Conservation (phyloP, 1,140 invertebrate species). For the Polypedilum pembai region DNA sequence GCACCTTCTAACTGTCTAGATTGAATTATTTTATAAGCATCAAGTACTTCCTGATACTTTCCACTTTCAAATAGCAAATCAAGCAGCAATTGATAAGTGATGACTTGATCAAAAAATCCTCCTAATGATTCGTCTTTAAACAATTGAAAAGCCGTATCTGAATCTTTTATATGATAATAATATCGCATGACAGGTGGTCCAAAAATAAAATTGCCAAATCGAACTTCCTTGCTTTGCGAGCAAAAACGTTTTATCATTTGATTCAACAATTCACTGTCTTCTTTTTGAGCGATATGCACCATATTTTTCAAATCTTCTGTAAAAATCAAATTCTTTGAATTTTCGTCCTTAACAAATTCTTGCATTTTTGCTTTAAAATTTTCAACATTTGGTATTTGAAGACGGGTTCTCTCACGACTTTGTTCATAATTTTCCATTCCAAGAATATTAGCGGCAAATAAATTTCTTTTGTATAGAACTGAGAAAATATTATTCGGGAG, state of each 20-base stretch:
- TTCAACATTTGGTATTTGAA: slow-evolving; percentile 50
- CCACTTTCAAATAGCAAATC: slow-evolving; percentile 63
- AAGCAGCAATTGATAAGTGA: slow-evolving; percentile 59
- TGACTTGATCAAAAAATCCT: slow-evolving; percentile 64
- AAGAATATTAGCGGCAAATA: slow-evolving; percentile 43
- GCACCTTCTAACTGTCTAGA: slow-evolving; percentile 50
- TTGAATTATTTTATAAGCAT: slow-evolving; percentile 54
- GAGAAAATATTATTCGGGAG: background rate
- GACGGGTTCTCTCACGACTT: slow-evolving; percentile 46
- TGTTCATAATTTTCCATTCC: slow-evolving; percentile 53
- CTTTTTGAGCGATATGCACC: slow-evolving; percentile 56
- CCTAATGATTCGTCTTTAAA: slow-evolving; percentile 54
- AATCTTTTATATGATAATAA: slow-evolving; percentile 61
- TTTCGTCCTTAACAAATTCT: slow-evolving; percentile 47
- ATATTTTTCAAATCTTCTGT: slow-evolving; percentile 80
- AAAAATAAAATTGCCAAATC: slow-evolving; percentile 73
- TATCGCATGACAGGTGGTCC: slow-evolving; percentile 77
- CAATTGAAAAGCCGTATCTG: slow-evolving; percentile 55
- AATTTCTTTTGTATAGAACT: background rate
- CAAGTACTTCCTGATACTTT: slow-evolving; percentile 59
- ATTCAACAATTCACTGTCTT: slow-evolving; percentile 56
- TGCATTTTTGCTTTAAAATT: slow-evolving; percentile 62
- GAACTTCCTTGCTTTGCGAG: slow-evolving; percentile 58
- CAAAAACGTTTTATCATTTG: slow-evolving; percentile 68
- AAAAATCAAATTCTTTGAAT: slow-evolving; percentile 59